Evolutionary conservation across 2,113 vertebrate species (phyloP).

Genomic region (Aramus guarauna): DNA sequence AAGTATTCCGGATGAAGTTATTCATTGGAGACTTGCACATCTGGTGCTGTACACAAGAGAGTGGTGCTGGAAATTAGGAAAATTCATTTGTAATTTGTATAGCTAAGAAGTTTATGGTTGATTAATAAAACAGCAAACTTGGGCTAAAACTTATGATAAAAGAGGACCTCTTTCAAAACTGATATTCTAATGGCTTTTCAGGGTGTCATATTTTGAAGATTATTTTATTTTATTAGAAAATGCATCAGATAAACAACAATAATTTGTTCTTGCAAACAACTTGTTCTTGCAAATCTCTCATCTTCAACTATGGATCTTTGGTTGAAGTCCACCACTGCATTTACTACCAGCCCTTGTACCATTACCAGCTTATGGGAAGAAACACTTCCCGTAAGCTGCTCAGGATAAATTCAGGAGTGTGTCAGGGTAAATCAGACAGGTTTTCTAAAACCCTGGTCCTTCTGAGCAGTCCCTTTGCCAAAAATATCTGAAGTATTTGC

Average conservation of each 20-base stretch:
- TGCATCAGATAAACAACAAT: neutral
- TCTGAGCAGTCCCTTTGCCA: neutral
- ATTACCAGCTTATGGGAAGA: neutral
- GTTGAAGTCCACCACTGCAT: neutral
- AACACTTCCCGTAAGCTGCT: neutral
- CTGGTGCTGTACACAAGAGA: constrained; percentile 14
- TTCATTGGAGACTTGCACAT: constrained; percentile 17
- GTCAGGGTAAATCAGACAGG: neutral
- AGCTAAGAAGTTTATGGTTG: constrained; percentile 8
- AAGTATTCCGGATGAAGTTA: constrained; percentile 15
- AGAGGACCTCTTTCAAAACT: neutral
- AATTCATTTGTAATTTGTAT: constrained; percentile 35
- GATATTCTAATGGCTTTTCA: neutral
- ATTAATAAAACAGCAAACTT: constrained; percentile 21
- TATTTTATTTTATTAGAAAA: neutral
- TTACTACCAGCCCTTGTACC: neutral
- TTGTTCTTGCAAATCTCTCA: neutral
- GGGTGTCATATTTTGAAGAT: neutral
- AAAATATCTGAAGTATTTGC: neutral
- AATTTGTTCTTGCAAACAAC: neutral
- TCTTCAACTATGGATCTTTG: neutral
- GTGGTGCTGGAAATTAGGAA: constrained; percentile 4
- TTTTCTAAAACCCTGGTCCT: neutral
- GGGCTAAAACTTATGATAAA: neutral
- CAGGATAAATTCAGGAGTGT: neutral